A percentile compares a stretch with the other conserved stretches of the same genome.
Conservation (phyloP, 2,113 vertebrate genomes). For the Mugil cephalus region DNA sequence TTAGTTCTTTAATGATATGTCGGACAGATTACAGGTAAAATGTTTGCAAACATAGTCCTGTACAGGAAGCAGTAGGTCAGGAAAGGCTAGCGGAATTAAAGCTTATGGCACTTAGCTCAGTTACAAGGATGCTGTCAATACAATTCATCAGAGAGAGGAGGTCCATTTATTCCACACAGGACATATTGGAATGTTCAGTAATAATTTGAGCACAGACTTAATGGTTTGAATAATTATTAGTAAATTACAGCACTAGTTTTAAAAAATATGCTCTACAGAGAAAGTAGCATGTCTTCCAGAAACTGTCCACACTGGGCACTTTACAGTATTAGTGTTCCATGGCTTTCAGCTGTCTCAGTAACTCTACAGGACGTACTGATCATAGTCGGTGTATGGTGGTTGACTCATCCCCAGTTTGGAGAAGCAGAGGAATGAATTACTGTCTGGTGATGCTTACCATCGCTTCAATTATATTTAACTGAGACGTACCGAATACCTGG, state of each 20-base stretch:
- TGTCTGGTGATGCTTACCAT: no score
- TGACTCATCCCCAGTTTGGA: no score
- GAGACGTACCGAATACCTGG: no score
- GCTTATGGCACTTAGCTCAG: conserved; percentile 64
- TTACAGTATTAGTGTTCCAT: background rate
- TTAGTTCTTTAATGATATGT: conserved; percentile 48
- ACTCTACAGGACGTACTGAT: no score
- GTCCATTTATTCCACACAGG: background rate
- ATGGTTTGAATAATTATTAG: background rate
- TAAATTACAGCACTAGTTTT: conserved; percentile 6
- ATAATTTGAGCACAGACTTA: background rate
- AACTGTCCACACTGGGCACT: background rate
- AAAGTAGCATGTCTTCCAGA: background rate
- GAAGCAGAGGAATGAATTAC: no score
- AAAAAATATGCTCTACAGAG: background rate
- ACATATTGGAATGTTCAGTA: conserved; percentile 51
- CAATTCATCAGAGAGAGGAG: background rate
- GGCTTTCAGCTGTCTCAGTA: background rate
- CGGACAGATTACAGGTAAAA: conserved; percentile 17
- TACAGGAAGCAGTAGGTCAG: conserved; percentile 49
- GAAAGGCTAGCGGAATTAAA: conserved; percentile 15
- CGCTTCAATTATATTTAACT: no score
- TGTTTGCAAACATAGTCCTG: conserved; percentile 1
- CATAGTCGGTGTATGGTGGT: no score
- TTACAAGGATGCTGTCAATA: conserved; percentile 9